Base-by-base conservation (phyloP, 1,140 invertebrate species). In the Drosophila yakuba region DNA sequence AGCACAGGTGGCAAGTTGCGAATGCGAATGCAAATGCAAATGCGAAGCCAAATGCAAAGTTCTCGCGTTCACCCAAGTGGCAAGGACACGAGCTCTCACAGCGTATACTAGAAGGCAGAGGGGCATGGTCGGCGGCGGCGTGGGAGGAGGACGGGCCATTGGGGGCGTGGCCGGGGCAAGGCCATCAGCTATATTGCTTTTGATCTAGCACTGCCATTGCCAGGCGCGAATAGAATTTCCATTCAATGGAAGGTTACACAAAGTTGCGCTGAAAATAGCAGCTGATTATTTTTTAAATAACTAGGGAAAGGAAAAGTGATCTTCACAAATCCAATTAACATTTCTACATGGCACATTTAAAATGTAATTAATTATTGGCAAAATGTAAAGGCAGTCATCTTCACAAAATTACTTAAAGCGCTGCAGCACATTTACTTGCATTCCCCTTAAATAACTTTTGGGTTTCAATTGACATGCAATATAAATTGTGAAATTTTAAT, bases 111-210 rank as follows among this genome's bases (percentile, higher is more conserved):
- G 35, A 6, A 35, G 48, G 35, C 41, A n/a, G 54, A 39, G 61
- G 25, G 62, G 77, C 60, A 56, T 41, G 55, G 39, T 8, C 3
- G 52, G 36, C 10, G 6, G 28, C 14, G 23, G 58, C 14, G 23
- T 44, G 2, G 54, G 10, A 8, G 17, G 11, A 20, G 41, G 14
- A 39, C 4, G 7, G n/a, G 41, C 41, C 2, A 15, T 4, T 5
- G 54, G 14, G n/a, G n/a, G 35, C 48, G 54, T 38, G 38, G 55
- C 28, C 23, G 36, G 10, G 20, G 58, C 78, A 80, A 80, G 78
- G 79, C 71, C 79, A 73, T 23, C 35, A 1, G 20, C 43, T 55
- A 76, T 73, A 81, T 72, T 81, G 73, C 61, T 64, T 81, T 81
- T 75, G 79, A 82, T 81, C 58, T 78, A 64, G 54, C 52, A 60